A percentile compares a stretch with the other conserved stretches of the same genome.
Conservation (phyloP, 2,797 vertebrate genomes). For the Synanceia verrucosa region DNA sequence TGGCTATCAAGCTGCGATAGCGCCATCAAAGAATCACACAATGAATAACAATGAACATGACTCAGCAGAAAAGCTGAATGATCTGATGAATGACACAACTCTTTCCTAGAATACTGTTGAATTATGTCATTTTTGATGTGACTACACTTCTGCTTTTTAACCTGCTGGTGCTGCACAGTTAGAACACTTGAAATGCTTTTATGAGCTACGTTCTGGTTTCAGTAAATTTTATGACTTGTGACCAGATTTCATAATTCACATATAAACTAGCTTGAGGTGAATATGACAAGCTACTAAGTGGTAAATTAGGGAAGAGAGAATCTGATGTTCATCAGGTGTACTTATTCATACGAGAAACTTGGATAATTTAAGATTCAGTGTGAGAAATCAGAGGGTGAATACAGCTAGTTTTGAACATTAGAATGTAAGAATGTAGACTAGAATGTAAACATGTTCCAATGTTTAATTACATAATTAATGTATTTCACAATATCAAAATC, state of each 20-base stretch:
- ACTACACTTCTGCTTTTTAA: conserved; percentile 15
- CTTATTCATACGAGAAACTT: background rate
- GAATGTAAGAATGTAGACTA: too few species aligned
- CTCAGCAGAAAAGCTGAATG: background rate
- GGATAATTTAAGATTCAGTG: background rate
- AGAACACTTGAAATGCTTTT: background rate
- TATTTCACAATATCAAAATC: background rate
- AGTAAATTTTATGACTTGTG: background rate
- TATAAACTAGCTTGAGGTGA: background rate
- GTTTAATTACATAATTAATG: background rate
- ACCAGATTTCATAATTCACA: background rate
- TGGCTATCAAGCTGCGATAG: background rate
- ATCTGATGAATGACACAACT: background rate
- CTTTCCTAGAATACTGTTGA: background rate
- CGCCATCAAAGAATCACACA: background rate
- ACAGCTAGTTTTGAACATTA: too few species aligned
- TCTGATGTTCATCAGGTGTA: background rate
- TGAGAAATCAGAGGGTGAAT: background rate
- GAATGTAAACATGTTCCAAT: too few species aligned
- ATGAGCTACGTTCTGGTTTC: conserved; percentile 2
- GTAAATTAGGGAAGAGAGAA: background rate
- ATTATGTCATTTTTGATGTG: background rate
- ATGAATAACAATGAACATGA: background rate
- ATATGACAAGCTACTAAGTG: background rate
- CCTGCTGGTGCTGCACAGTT: background rate